Evolutionary conservation across 2,797 vertebrate species (phyloP).

Genomic region (Holocentrus rufus): DNA sequence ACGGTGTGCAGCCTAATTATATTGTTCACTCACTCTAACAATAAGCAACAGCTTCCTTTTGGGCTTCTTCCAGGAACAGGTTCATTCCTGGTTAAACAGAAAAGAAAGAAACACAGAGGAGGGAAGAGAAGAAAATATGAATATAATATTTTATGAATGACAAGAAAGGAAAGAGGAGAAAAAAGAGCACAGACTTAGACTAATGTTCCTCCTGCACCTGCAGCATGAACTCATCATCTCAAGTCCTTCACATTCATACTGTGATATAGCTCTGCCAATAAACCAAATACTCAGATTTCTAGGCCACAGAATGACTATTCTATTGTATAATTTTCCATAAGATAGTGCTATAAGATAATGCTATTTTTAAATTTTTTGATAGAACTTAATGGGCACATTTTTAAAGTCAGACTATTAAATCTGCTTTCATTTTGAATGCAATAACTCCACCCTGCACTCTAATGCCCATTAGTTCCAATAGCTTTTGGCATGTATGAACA

Average conservation of each 20-base stretch:
- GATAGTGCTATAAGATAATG: too few relatives aligned
- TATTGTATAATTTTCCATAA: too few relatives aligned
- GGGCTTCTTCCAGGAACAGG: constrained; percentile 51
- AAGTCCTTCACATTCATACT: neutral
- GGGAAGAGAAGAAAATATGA: constrained; percentile 6
- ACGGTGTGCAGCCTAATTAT: constrained; percentile 19
- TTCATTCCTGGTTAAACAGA: constrained; percentile 24
- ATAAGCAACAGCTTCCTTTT: constrained; percentile 42
- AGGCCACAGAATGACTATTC: too few relatives aligned
- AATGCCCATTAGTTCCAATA: too few relatives aligned
- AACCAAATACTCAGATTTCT: too few relatives aligned
- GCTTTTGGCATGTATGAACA: too few relatives aligned
- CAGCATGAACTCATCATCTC: neutral
- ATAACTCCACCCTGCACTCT: too few relatives aligned
- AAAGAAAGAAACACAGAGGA: constrained; percentile 12
- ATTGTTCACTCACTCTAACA: constrained; percentile 30
- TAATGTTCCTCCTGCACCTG: constrained; percentile 37
- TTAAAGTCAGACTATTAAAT: too few relatives aligned
- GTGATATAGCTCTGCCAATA: too few relatives aligned
- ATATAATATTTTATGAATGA: neutral
- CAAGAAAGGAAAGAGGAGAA: constrained; percentile 8
- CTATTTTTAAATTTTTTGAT: too few relatives aligned
- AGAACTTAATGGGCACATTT: too few relatives aligned
- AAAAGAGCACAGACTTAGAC: neutral
- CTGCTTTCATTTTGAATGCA: too few relatives aligned